Percentiles rank a stretch among this genome's conserved stretches.
phyloP scores from a whole-genome alignment of 2,113 vertebrate species.

The Gymnocephalus cernua region DNA sequence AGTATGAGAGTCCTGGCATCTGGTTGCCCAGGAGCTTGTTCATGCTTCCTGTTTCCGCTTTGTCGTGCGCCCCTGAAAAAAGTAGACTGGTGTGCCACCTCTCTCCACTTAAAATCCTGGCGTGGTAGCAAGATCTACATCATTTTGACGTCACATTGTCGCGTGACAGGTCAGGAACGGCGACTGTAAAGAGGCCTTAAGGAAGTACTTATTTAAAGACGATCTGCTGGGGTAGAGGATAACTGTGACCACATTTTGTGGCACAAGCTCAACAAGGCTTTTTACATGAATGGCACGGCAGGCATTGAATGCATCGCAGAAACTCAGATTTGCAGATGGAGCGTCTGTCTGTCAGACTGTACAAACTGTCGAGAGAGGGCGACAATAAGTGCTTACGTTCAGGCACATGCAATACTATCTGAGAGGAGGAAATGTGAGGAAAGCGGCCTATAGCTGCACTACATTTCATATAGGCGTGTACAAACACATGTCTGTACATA shows the following conservation, averaged over 20 bases:
- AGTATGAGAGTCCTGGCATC: too few relatives aligned
- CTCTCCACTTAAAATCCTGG: too few relatives aligned
- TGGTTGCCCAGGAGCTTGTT: too few relatives aligned
- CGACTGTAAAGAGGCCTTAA: too few relatives aligned
- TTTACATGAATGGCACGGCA: background rate
- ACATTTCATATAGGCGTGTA: conserved; percentile 82
- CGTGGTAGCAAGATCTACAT: too few relatives aligned
- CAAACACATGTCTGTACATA: conserved; percentile 46
- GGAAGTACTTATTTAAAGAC: too few relatives aligned
- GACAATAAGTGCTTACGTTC: conserved; percentile 66
- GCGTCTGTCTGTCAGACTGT: conserved; percentile 60
- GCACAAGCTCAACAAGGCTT: background rate
- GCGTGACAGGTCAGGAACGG: too few relatives aligned
- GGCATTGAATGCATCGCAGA: conserved; percentile 19
- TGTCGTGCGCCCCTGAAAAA: too few relatives aligned
- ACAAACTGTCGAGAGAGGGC: conserved; percentile 45
- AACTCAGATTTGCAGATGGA: conserved; percentile 44
- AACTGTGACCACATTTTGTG: background rate
- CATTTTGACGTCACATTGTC: too few relatives aligned
- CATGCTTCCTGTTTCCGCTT: too few relatives aligned
- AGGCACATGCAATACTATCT: conserved; percentile 79
- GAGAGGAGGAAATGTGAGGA: conserved; percentile 80
- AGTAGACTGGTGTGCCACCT: too few relatives aligned
- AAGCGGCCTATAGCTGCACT: conserved; percentile 83
- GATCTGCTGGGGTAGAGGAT: background rate